Base-by-base conservation (phyloP, 1,140 invertebrate genomes). In the Temnothorax nylanderi region DNA sequence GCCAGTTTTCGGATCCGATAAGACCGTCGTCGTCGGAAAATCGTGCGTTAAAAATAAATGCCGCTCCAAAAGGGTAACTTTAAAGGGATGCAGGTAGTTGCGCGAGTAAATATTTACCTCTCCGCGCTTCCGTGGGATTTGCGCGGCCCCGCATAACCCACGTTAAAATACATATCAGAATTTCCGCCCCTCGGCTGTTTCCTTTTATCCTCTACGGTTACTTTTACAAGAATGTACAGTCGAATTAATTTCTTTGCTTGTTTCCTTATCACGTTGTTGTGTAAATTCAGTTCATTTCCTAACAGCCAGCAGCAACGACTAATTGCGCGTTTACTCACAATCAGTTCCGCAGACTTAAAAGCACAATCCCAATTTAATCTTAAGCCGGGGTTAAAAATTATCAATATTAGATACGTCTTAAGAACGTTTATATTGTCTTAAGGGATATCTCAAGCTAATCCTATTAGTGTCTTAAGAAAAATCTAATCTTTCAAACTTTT, bases 101-200 rank as follows among this genome's bases (percentile, higher is more conserved):
- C 13, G 54, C 69, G 41, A 84, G 69, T 74, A 84, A 84, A 84
- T 75, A 84, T 84, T 84, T 84, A 75, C 54, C 54, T 84, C 41
- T n/a, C 54, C 37, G 49, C 80, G 69, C 80, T 81, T 81, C 47
- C 64, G 64, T 81, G 64, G 69, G 80, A 84, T 84, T 75, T 84
- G 69, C 69, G n/a, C 54, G 26, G 41, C 32, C 44, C 80, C 69
- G 69, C 54, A 75, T 84, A 84, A 34, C 69, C 80, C 54, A 34
- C 69, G 80, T 75, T 84, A 84, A 75, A 84, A 84, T 84, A 84
- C 80, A 60, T 84, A 84, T 84, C 80, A 60, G 80, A 44, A 84
- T 84, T 75, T 75, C 26, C 44, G 60, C 69, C 41, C 44, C 54
- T n/a, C 54, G 26, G 65, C 41, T 74, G 32, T 58, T 82, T 82